Evolutionary conservation across 2,888 invertebrate species (phyloP).

Genomic region (Nezara viridula): DNA sequence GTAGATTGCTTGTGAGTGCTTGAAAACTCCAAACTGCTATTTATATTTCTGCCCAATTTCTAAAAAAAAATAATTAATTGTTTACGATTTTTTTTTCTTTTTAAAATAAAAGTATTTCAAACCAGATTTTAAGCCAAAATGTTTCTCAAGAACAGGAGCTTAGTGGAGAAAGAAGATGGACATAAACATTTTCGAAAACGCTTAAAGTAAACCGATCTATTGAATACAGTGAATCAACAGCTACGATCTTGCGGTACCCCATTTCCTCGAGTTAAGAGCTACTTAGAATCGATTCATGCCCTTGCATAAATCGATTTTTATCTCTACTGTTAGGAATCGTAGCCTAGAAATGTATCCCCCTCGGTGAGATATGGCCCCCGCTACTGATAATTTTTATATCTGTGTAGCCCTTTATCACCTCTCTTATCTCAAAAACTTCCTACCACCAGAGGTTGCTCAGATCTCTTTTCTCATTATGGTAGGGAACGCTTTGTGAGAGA

Average conservation of each 20-base stretch:
- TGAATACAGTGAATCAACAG: no score
- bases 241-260: background rate
- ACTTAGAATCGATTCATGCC: background rate
- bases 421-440: background rate
- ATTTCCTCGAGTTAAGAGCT: constrained; percentile 3
- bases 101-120: no score
- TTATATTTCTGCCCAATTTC: no score
- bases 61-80: no score
- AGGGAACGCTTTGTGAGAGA: background rate
- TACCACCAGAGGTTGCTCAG: background rate
- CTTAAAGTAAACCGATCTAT: no score
- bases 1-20: no score
- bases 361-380: background rate
- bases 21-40: no score
- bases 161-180: no score
- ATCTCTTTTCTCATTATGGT: background rate
- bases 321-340: background rate
- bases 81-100: no score
- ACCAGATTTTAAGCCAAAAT: no score
- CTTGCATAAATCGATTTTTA: constrained; percentile 5
- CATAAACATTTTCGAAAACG: no score
- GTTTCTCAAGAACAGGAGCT: no score
- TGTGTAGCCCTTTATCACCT: background rate
- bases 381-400: constrained; percentile 24
- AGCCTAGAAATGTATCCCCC: background rate